phyloP scores from a whole-genome alignment of 2,113 vertebrate genomes.

The Vulpes vulpes region DNA sequence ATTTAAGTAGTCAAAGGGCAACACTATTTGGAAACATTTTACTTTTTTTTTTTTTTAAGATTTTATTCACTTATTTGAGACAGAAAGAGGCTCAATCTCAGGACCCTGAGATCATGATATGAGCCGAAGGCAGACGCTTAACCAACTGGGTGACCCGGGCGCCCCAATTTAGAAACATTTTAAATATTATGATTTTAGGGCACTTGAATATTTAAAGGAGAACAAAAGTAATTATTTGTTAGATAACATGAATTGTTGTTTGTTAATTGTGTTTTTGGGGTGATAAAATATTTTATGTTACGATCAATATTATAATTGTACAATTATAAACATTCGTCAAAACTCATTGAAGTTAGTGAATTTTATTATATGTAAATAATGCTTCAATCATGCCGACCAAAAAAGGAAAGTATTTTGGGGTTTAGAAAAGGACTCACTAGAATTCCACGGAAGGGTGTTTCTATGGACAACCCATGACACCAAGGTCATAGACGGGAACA shows the following conservation, averaged over 20 bases:
- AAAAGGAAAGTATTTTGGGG: not conserved
- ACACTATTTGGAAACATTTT: not conserved
- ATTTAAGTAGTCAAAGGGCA: not conserved
- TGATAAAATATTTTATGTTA: not conserved
- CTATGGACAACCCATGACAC: not conserved
- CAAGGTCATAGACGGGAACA: not conserved
- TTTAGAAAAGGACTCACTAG: not conserved
- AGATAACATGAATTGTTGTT: not conserved
- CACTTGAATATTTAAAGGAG: not conserved
- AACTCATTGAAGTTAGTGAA: not conserved
- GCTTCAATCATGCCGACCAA: not conserved
- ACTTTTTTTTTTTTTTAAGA: not conserved
- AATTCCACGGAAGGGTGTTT: not conserved
- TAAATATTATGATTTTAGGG: conserved; percentile 11
- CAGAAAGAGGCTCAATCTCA: no score
- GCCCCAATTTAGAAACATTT: not conserved
- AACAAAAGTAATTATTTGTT: not conserved
- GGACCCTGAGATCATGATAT: no score
- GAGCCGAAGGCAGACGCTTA: no score
- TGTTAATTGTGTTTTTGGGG: not conserved
- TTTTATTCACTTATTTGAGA: no score
- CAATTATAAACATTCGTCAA: conserved; percentile 36
- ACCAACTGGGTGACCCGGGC: not conserved
- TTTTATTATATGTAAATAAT: conserved; percentile 11
- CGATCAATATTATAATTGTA: not conserved